Evolutionary conservation across 2,888 invertebrate species (phyloP).

Genomic region (Lymantria monacha): DNA sequence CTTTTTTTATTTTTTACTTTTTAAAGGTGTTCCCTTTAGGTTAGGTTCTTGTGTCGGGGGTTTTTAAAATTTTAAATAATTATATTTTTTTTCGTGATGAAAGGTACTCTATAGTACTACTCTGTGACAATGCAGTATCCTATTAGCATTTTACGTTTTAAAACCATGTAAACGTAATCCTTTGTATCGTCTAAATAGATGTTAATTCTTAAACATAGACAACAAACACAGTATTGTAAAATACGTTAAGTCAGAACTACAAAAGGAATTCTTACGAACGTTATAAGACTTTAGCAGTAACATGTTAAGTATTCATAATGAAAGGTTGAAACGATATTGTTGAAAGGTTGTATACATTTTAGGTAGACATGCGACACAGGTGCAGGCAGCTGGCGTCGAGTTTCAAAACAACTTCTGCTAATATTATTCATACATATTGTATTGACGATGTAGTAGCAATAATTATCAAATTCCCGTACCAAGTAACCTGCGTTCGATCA

Average conservation of each 20-base stretch:
- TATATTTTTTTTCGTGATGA: too few relatives aligned
- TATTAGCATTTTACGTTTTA: too few relatives aligned
- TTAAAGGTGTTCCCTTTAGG: too few relatives aligned
- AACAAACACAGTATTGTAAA: not conserved
- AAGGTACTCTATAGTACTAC: too few relatives aligned
- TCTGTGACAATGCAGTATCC: too few relatives aligned
- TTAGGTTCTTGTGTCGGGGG: too few relatives aligned
- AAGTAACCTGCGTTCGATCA: too few relatives aligned
- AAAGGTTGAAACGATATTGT: constrained; percentile 15
- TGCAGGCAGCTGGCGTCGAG: constrained; percentile 36
- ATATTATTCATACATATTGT: constrained; percentile 11
- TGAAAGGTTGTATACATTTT: constrained; percentile 16
- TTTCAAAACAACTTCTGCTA: constrained; percentile 57
- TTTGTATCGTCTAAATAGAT: not conserved
- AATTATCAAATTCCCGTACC: too few relatives aligned
- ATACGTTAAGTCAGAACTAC: not conserved
- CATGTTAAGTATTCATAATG: constrained; percentile 5
- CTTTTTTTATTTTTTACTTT: too few relatives aligned
- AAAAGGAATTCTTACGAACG: not conserved
- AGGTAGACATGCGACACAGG: constrained; percentile 32
- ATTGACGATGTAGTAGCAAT: too few relatives aligned
- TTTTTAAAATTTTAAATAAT: too few relatives aligned
- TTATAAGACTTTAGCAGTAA: not conserved
- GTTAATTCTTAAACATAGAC: not conserved
- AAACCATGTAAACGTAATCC: too few relatives aligned